Conservation (phyloP, 2,113 vertebrate genomes). For the Cololabis saira region DNA sequence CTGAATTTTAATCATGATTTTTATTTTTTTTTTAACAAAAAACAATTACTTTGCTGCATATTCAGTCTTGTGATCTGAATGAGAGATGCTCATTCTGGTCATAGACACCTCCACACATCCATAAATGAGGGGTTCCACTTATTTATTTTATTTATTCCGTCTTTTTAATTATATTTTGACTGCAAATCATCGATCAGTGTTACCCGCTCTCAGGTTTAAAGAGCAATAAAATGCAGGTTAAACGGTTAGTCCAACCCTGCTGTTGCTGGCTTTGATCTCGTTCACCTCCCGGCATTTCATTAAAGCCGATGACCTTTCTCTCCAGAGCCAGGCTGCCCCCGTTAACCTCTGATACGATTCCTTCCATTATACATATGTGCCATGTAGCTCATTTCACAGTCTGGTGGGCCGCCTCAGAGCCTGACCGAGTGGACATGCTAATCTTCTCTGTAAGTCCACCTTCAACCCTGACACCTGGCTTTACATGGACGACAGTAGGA, state of each 20-base stretch:
- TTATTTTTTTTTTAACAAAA: too few species aligned
- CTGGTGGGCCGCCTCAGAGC: constrained; percentile 2
- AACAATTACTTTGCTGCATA: too few species aligned
- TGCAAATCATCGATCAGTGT: too few species aligned
- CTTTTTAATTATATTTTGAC: too few species aligned
- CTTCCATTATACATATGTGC: constrained; percentile 11
- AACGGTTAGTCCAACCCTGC: neutral
- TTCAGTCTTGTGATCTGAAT: too few species aligned
- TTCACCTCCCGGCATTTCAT: constrained; percentile 47
- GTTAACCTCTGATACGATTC: constrained; percentile 20
- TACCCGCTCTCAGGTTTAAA: constrained; percentile 9
- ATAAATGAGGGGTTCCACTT: too few species aligned
- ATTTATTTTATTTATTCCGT: too few species aligned
- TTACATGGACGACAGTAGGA: constrained; percentile 4
- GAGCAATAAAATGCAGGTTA: constrained; percentile 30
- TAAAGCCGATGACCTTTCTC: constrained; percentile 42
- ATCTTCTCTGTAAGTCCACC: constrained; percentile 8
- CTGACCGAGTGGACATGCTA: constrained; percentile 25
- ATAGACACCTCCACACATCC: too few species aligned
- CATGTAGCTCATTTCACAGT: constrained; percentile 56
- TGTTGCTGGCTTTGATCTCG: constrained; percentile 23
- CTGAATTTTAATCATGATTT: too few species aligned
- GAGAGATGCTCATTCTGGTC: too few species aligned
- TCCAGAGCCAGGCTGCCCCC: constrained; percentile 6
- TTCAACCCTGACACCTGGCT: constrained; percentile 1